Conservation (phyloP, 2,888 invertebrate species). For the Lissonota sp. region DNA sequence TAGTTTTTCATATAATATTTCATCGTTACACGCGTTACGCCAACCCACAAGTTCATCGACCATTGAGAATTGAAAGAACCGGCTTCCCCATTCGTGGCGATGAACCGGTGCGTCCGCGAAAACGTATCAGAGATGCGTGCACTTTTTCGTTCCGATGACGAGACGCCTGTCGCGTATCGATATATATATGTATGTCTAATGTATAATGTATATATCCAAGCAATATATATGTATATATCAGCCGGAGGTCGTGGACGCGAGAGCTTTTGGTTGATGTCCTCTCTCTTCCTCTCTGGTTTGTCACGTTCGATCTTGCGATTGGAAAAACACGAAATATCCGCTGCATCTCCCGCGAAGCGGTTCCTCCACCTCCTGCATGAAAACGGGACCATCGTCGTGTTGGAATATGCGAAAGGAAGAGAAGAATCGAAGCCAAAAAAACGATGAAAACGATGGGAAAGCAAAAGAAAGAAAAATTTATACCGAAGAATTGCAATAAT, state of each 20-base stretch:
- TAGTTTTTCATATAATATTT: too few species aligned
- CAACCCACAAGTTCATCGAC: constrained; percentile 35
- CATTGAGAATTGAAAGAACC: constrained; percentile 38
- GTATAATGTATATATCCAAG: background rate
- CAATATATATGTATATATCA: background rate
- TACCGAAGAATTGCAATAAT: background rate
- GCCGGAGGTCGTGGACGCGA: constrained; percentile 45
- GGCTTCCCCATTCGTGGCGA: constrained; percentile 18
- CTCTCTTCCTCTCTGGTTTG: background rate
- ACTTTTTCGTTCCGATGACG: constrained; percentile 33
- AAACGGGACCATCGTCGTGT: constrained; percentile 35
- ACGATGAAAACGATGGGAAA: background rate
- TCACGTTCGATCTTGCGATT: background rate
- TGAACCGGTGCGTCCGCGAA: constrained; percentile 25
- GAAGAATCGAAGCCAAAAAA: background rate
- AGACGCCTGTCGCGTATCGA: constrained; percentile 32
- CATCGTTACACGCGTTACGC: background rate
- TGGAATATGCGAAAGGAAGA: background rate
- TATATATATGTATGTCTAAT: background rate
- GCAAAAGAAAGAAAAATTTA: background rate
- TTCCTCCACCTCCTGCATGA: constrained; percentile 5
- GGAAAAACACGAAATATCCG: constrained; percentile 39
- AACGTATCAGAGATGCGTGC: constrained; percentile 1
- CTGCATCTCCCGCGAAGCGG: background rate
- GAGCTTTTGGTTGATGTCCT: constrained; percentile 43